A percentile compares a stretch with the other conserved stretches of the same genome.
phyloP scores from a whole-genome alignment of 2,113 vertebrate genomes.

The Casuarius casuarius region DNA sequence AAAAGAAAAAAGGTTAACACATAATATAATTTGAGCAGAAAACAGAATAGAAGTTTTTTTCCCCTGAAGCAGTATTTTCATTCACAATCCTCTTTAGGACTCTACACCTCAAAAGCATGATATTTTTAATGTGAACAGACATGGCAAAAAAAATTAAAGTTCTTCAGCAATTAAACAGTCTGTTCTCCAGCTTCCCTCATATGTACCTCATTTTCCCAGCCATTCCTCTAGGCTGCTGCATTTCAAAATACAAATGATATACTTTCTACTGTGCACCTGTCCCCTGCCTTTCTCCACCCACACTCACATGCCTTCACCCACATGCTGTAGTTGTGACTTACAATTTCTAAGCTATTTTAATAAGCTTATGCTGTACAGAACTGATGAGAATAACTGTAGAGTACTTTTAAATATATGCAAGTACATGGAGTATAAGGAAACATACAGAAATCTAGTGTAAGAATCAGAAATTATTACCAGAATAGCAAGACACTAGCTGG shows the following conservation, averaged over 20 bases:
- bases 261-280: not conserved
- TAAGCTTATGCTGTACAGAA: not conserved
- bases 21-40: not conserved
- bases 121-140: not conserved
- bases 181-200: not conserved
- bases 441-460: not conserved
- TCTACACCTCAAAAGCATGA: not conserved
- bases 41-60: not conserved
- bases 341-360: not conserved
- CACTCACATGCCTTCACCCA: not conserved
- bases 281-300: not conserved
- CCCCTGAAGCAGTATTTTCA: not conserved
- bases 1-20: not conserved
- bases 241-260: not conserved
- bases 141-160: fast-evolving
- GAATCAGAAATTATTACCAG: not conserved
- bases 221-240: not conserved
- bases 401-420: not conserved
- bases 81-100: not conserved
- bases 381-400: not conserved
- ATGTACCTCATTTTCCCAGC: not conserved
- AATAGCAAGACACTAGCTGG: not conserved
- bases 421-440: not conserved
- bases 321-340: not conserved
- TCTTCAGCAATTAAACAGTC: not conserved